Base-by-base conservation (phyloP, 2,888 invertebrate genomes). In the Plusia festucae region DNA sequence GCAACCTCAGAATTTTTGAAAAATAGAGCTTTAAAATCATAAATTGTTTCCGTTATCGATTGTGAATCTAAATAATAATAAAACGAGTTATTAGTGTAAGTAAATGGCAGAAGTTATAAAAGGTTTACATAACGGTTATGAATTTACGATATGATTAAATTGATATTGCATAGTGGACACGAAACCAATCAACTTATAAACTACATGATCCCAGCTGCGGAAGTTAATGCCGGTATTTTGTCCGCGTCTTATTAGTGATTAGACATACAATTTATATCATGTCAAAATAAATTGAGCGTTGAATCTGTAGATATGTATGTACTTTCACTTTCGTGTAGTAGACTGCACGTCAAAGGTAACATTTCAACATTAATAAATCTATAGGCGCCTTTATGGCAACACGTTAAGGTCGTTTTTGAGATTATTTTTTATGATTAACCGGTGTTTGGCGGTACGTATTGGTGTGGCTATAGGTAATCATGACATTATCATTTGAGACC, bases 241-340 rank as follows among this genome's bases (percentile, higher is more conserved):
- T 72, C 74, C 59, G 63, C 66, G 70, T 78, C 65, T 76, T 61
- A 70, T 57, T 60, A 68, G 62, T 73, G 78, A 81, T 79, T 81
- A 81, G 76, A 56, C 59, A 60, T 44, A 61, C 67, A 73, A 75
- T 81, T 82, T 82, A 78, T 77, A 64, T 68, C 76, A 77, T 83
- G 81, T 83, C 80, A 82, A 82, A 85, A 83, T 79, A 81, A 78
- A 82, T 79, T 85, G 84, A 83, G 68, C 78, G 78, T 66, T 75
- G 78, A 67, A 75, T 75, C 66, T 67, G 68, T 44, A 64, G 66
- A 75, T 75, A 65, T 67, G 68, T 44, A 64, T 59, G 49, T 16
- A 46, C 70, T 74, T 73, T 74, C 75, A 68, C 78, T 76, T 58
- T 55, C 70, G 59, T 57, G 16, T 55, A 15, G 0, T 40, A 18